Conservation (phyloP, 2,888 invertebrate genomes). For the Fragum sueziense region DNA sequence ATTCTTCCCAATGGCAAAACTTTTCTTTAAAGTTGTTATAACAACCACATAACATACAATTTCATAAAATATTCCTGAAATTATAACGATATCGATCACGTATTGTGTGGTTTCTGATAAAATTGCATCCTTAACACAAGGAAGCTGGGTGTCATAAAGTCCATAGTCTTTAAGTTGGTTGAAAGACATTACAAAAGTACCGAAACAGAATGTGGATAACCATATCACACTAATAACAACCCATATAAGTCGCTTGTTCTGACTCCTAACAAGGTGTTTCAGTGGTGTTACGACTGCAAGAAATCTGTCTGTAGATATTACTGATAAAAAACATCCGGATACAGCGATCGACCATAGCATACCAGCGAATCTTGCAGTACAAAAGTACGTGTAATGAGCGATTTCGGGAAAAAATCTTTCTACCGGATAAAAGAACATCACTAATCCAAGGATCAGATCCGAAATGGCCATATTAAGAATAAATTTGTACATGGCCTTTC, state of each 20-base stretch:
- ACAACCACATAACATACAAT: not conserved
- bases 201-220: not conserved
- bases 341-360: not conserved
- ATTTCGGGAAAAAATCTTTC: not conserved
- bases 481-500: not conserved
- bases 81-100: not conserved
- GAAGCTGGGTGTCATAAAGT: not conserved
- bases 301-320: not conserved
- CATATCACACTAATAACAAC: not conserved
- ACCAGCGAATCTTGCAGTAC: not conserved
- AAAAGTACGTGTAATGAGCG: not conserved
- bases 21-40: not conserved
- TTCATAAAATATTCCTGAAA: not conserved
- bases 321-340: not conserved
- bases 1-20: not conserved
- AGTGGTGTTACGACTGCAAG: not conserved
- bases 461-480: conserved; percentile 14
- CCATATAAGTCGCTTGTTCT: not conserved
- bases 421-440: not conserved
- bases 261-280: not conserved
- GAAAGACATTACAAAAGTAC: not conserved
- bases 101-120: not conserved
- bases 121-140: not conserved
- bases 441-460: not conserved
- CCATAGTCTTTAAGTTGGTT: not conserved